Evolutionary conservation across 2,113 vertebrate genomes (phyloP), one percentile per base, ranked within the genome.

Genomic region (Dipodomys spectabilis): DNA sequence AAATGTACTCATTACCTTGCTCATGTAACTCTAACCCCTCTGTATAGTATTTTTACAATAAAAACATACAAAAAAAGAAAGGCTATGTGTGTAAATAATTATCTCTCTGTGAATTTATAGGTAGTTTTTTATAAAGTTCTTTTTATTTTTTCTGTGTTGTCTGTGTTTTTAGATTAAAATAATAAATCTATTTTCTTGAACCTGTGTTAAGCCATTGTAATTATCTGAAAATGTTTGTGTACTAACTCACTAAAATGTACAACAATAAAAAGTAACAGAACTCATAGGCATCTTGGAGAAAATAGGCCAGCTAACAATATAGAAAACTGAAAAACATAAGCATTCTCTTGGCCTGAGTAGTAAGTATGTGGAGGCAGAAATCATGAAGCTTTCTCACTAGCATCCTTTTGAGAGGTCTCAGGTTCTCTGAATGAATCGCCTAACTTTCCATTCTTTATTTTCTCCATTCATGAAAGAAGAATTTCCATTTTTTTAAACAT

Each of bases 161-260:
- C 74, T 91, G 23, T 88, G 32, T 60, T 90, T 65, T 5, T 2
- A 13, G 53, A 57, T 57, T 57, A 90, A 92, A 93, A 77, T 80
- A 79, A 79, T 6, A 81, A 82, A 82, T 82, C 9, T 82, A 82
- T 91, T 90, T 96, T 95, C 73, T 92, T 85, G 16, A 79, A 68
- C 20, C 69, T 75, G 72, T 62, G 35, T 71, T 87, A 93, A 91
- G 77, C 49, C 65, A 87, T 62, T 44, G 39, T 27, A 86, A 27
- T 93, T 27, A 79, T 84, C 94, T 82, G 73, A 4, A 94, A 75
- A 81, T 13, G 62, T 86, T 85, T 88, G 44, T 88, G 32, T 35
- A 80, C 69, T 90, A 82, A 91, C 28, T 85, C 65, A 85, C 9
- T 44, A 91, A 92, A 23, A 49, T n/a, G 25, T 80, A 85, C 9